These are phyloP conservation scores for Aphaenogaster rudis DNA, from an alignment of 1,140 invertebrate species.

Conservation along the genomic window DNA sequence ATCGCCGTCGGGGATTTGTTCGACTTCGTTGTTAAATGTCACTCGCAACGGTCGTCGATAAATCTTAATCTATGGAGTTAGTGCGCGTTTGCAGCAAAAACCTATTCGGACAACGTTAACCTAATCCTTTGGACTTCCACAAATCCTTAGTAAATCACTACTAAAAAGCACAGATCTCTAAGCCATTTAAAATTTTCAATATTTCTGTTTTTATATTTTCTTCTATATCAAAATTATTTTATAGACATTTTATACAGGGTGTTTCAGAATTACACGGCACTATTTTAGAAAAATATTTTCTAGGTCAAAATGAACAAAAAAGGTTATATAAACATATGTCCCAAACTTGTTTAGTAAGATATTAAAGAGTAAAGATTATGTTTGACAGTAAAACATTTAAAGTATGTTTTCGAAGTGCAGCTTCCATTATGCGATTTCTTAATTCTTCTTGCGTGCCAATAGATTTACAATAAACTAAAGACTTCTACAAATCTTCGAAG, in stretches of 20 bases:
- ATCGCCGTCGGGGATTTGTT: constrained; percentile 7
- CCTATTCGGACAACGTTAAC: constrained; percentile 18
- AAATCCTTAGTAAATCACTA: background rate
- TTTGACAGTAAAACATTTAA: too few relatives aligned
- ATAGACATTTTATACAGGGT: background rate
- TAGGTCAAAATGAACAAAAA: too few relatives aligned
- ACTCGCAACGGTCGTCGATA: background rate
- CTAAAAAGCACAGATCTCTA: background rate
- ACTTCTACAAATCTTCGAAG: too few relatives aligned
- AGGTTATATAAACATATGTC: too few relatives aligned
- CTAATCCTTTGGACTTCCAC: background rate
- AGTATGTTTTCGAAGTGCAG: too few relatives aligned
- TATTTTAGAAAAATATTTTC: too few relatives aligned
- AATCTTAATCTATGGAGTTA: constrained; percentile 36
- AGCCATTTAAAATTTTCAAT: background rate
- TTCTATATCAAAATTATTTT: constrained; percentile 1
- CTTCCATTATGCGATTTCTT: too few relatives aligned
- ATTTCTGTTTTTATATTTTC: background rate
- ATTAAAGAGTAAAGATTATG: too few relatives aligned
- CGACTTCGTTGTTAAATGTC: constrained; percentile 36
- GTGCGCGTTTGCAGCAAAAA: background rate
- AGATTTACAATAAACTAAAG: too few relatives aligned
- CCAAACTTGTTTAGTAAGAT: too few relatives aligned
- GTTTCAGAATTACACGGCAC: too few relatives aligned
- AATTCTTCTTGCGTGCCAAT: too few relatives aligned